Conservation (phyloP, 2,113 vertebrate species). For the Zingel zingel region DNA sequence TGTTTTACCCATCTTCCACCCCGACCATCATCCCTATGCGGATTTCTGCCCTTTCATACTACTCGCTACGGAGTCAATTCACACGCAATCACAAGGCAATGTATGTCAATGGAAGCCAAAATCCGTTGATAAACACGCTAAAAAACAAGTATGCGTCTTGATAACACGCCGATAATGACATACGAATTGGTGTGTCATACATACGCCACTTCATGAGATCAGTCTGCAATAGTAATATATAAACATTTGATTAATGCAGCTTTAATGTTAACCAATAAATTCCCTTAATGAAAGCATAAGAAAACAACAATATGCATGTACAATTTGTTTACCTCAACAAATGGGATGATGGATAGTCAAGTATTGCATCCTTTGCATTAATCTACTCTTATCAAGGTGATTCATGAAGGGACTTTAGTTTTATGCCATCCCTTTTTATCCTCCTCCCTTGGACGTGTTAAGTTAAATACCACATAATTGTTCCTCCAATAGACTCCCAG, state of each 20-base stretch:
- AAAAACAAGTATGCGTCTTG: too few species aligned
- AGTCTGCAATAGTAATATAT: neutral
- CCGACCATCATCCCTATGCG: too few species aligned
- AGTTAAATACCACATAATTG: slow-evolving; percentile 36
- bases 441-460: slow-evolving; percentile 12
- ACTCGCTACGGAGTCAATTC: too few species aligned
- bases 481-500: slow-evolving; percentile 27
- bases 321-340: neutral
- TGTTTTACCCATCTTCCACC: too few species aligned
- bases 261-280: neutral
- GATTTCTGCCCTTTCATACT: too few species aligned
- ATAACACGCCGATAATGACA: too few species aligned
- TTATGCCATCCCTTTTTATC: slow-evolving; percentile 17
- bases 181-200: too few species aligned
- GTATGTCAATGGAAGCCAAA: too few species aligned
- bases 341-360: neutral
- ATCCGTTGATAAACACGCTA: too few species aligned
- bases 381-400: neutral
- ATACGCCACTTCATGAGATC: too few species aligned
- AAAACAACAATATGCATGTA: neutral
- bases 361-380: neutral
- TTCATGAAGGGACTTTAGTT: neutral
- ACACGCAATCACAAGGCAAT: too few species aligned
- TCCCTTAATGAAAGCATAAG: neutral
- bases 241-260: neutral